A percentile compares a stretch with the other conserved stretches of the same genome.
These are phyloP conservation scores for Plotosus lineatus DNA, from an alignment of 2,113 vertebrate genomes.

Conservation along the genomic window DNA sequence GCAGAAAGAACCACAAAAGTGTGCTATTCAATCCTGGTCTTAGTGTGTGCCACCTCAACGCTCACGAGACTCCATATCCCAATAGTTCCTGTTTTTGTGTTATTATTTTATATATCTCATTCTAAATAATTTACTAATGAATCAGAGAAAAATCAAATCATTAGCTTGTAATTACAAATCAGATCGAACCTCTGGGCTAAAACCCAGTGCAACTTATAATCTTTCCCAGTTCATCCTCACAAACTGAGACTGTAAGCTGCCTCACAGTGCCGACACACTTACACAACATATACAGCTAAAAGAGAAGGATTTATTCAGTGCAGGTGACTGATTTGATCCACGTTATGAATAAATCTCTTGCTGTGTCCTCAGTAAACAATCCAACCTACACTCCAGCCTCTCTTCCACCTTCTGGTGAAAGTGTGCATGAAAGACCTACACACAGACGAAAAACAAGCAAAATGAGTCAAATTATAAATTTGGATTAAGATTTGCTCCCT, in stretches of 20 bases:
- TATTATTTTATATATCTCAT: too few relatives aligned
- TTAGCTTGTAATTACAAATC: too few relatives aligned
- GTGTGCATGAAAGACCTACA: constrained; percentile 1
- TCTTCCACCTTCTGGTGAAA: neutral
- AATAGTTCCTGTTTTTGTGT: too few relatives aligned
- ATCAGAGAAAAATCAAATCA: too few relatives aligned
- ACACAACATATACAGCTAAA: neutral
- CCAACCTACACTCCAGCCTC: constrained; percentile 17
- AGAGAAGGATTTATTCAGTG: constrained; percentile 6
- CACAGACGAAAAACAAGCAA: neutral
- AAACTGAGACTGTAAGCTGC: neutral
- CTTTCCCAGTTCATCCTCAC: neutral
- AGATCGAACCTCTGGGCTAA: too few relatives aligned
- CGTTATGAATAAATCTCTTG: constrained; percentile 34
- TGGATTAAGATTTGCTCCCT: neutral
- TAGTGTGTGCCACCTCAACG: too few relatives aligned
- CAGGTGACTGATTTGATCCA: constrained; percentile 8
- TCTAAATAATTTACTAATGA: too few relatives aligned
- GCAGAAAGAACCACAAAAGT: too few relatives aligned
- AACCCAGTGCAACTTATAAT: neutral
- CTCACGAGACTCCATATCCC: too few relatives aligned
- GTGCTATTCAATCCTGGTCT: too few relatives aligned
- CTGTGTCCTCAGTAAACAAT: constrained; percentile 3
- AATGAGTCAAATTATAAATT: neutral
- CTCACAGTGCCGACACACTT: neutral